phyloP scores from a whole-genome alignment of 2,797 vertebrate genomes.

The Gallinago nigripennis region DNA sequence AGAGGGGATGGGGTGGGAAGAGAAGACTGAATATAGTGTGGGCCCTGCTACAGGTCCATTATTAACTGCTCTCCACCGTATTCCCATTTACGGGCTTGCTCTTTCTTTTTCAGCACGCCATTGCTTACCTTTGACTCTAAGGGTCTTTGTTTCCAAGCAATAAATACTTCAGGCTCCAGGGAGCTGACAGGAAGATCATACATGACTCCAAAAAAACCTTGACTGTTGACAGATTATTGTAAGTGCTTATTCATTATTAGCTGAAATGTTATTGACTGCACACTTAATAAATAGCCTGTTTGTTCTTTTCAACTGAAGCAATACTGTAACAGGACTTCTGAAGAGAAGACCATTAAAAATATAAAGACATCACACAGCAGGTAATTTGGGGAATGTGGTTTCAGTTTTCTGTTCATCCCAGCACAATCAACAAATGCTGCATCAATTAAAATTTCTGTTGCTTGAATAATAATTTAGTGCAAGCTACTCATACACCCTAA shows the following conservation, averaged over 20 bases:
- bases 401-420: constrained; percentile 15
- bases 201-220: constrained; percentile 55
- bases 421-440: constrained; percentile 44
- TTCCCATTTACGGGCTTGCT: constrained; percentile 17
- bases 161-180: constrained; percentile 64
- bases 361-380: constrained; percentile 38
- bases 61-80: not conserved
- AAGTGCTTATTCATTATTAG: constrained; percentile 66
- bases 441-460: constrained; percentile 27
- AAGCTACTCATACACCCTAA: not conserved
- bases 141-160: constrained; percentile 75
- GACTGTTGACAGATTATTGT: constrained; percentile 67
- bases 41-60: not conserved
- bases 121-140: constrained; percentile 70
- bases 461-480: not conserved
- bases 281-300: constrained; percentile 69
- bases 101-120: constrained; percentile 41
- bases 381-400: constrained; percentile 41
- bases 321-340: constrained; percentile 34
- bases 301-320: constrained; percentile 63
- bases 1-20: not conserved
- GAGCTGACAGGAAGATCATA: constrained; percentile 73
- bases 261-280: constrained; percentile 58
- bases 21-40: not conserved
- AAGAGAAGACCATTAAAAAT: constrained; percentile 51